These are phyloP conservation scores for Villa cingulata DNA, from an alignment of 2,888 invertebrate genomes.

Conservation along the genomic window DNA sequence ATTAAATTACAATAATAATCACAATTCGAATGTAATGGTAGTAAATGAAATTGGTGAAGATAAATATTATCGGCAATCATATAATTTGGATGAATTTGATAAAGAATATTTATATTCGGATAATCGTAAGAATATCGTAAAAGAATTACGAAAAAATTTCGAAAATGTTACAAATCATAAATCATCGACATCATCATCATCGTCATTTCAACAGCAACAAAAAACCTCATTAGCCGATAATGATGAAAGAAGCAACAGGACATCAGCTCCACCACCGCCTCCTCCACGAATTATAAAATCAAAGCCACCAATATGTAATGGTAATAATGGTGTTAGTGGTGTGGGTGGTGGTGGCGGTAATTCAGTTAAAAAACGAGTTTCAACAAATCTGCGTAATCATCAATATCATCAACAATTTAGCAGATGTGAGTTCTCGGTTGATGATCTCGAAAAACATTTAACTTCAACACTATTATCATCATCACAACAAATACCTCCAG, in stretches of 20 bases:
- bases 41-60: constrained; percentile 1
- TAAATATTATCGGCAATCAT: constrained; percentile 9
- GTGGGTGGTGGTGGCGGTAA: no score
- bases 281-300: neutral
- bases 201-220: no score
- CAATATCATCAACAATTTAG: constrained; percentile 6
- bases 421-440: constrained; percentile 9
- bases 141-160: constrained; percentile 16
- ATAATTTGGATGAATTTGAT: constrained; percentile 15
- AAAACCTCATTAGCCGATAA: no score
- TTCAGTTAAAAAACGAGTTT: neutral
- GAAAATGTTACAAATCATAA: constrained; percentile 2
- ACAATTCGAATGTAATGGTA: neutral
- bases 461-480: neutral
- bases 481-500: neutral
- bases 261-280: neutral
- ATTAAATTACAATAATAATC: neutral
- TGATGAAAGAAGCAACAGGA: neutral
- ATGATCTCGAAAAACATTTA: constrained; percentile 11
- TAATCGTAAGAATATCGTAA: constrained; percentile 13
- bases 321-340: neutral
- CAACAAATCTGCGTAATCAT: no score
- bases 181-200: neutral
- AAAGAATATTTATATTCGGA: constrained; percentile 13
- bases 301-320: neutral